Conservation (phyloP, 2,113 vertebrate genomes). For the Philantomba maxwellii region DNA sequence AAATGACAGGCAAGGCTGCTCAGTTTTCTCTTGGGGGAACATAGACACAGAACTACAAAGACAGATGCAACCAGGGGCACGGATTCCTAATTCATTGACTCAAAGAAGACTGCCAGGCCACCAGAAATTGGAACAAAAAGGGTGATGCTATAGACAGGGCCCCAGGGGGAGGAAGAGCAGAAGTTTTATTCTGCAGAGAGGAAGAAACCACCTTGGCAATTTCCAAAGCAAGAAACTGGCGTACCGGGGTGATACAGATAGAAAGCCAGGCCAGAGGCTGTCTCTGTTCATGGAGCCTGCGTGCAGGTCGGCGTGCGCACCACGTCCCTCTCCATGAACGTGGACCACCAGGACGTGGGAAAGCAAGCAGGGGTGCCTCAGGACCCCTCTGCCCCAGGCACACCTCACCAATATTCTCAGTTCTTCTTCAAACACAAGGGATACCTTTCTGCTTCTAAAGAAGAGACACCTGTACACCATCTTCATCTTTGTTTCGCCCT, state of each 20-base stretch:
- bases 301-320: rapidly evolving
- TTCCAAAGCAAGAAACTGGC: background rate
- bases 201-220: background rate
- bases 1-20: background rate
- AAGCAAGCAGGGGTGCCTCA: background rate
- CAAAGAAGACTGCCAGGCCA: background rate
- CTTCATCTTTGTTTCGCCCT: background rate
- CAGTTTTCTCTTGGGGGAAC: background rate
- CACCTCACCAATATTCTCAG: background rate
- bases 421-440: background rate
- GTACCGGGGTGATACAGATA: rapidly evolving
- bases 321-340: background rate
- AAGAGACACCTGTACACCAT: background rate
- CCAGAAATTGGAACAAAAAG: background rate
- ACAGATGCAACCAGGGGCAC: background rate
- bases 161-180: background rate
- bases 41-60: background rate
- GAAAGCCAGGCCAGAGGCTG: background rate
- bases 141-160: no score
- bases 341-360: rapidly evolving
- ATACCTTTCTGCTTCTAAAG: background rate
- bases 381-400: background rate
- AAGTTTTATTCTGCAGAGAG: background rate
- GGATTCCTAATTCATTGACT: background rate
- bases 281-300: rapidly evolving